Percentiles rank a stretch among this genome's conserved stretches.
phyloP scores from a whole-genome alignment of 2,113 vertebrate genomes.

The Spizaetus ornatus region DNA sequence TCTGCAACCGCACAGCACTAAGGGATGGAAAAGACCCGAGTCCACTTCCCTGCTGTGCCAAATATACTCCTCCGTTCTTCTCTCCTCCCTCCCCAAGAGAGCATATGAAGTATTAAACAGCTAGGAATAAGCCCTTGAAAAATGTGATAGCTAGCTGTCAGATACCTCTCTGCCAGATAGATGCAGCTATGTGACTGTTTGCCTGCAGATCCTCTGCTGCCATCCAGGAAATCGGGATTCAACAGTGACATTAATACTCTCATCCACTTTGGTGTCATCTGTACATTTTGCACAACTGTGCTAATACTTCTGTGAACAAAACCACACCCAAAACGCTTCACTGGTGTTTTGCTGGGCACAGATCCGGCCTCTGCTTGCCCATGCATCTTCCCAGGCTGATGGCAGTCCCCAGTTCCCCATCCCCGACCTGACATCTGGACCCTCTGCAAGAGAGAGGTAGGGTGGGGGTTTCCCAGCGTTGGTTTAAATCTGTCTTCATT shows the following conservation, averaged over 20 bases:
- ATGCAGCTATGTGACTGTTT: neutral
- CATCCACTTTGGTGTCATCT: neutral
- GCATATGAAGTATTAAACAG: conserved; percentile 35
- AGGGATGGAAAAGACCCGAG: conserved; percentile 49
- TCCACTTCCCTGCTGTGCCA: conserved; percentile 50
- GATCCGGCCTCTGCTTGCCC: neutral
- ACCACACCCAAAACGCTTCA: neutral
- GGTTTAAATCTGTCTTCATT: neutral
- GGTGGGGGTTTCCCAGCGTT: neutral
- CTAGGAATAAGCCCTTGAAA: conserved; percentile 39
- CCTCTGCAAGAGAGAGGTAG: neutral
- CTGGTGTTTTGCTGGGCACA: neutral
- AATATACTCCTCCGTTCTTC: conserved; percentile 49
- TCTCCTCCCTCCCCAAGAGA: conserved; percentile 47
- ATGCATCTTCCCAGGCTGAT: neutral
- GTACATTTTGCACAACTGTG: neutral
- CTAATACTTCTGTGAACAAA: neutral
- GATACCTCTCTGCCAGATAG: neutral
- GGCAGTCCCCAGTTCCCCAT: neutral
- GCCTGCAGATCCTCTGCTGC: neutral
- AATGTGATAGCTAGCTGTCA: conserved; percentile 41
- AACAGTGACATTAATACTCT: neutral
- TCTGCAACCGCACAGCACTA: conserved; percentile 30
- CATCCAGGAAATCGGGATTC: neutral
- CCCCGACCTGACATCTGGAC: neutral